Base-by-base conservation (phyloP, 2,888 invertebrate genomes). In the Eledona agricola region DNA sequence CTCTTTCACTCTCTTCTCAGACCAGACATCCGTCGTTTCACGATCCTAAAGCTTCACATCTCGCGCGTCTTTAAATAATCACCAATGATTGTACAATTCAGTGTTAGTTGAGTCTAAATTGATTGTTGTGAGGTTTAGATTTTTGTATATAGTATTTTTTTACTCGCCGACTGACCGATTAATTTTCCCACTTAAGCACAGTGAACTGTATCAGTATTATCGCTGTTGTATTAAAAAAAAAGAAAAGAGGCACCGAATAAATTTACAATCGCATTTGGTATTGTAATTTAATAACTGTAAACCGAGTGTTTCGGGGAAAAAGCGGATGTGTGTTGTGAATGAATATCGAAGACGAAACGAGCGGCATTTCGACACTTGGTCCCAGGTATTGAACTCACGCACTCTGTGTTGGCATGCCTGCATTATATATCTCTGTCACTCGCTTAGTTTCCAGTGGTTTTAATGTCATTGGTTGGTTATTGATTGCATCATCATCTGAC, bases 321-420 rank as follows among this genome's bases (percentile, higher is more conserved):
- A 46, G n/a, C 34, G 47, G 37, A 40, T 40, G 49, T n/a, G n/a
- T 50, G 49, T 31, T 50, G 49, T 50, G 49, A 47, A 17, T 17
- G 51, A 47, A 43, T 38, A 31, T 50, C 45, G 55, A 55, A 43
- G 55, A 55, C 35, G 52, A 40, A 49, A 49, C 38, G 38, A 47
- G 38, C 40, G 49, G 49, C 40, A 40, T 38, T 50, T 50, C 49
- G 49, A 50, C 43, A 51, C 51, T n/a, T 50, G 63, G 67, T 69
- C 71, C 68, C 72, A 75, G 74, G 74, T 75, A 75, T 68, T 69
- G 66, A 67, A 70, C 70, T 65, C 66, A 68, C 74, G 74, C 75
- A 76, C 74, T 76, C 70, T 73, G 75, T 77, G 75, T 77, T 76
- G 73, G 76, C 77, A 77, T 77, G 77, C 72, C 72, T 76, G 75